These are phyloP conservation scores for Corythornis cristatus DNA, from an alignment of 2,113 vertebrate species.

Conservation along the genomic window DNA sequence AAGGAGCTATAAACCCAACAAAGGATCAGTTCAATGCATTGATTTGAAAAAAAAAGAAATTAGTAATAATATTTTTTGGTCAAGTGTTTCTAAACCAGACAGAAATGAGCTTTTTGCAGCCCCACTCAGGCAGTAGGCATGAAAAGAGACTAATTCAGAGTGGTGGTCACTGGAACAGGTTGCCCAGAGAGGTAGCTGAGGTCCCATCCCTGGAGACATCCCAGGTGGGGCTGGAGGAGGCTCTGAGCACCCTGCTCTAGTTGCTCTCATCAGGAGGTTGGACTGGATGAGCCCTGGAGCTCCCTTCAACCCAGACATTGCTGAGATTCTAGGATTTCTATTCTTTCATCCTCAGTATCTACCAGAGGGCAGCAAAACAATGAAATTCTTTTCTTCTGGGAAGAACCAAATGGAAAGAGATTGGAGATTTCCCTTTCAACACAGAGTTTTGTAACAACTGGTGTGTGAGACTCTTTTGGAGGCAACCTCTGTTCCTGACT, in stretches of 20 bases:
- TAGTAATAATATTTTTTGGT: background rate
- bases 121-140: background rate
- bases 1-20: background rate
- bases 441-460: background rate
- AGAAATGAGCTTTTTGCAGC: background rate
- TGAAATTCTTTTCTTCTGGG: background rate
- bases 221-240: no score
- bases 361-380: background rate
- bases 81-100: background rate
- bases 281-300: no score
- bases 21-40: background rate
- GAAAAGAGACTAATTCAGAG: background rate
- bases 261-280: no score
- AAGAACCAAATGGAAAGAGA: background rate
- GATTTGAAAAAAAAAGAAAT: background rate
- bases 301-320: no score
- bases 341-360: background rate
- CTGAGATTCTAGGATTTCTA: no score
- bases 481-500: background rate
- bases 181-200: no score
- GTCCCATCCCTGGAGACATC: no score
- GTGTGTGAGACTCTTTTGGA: background rate
- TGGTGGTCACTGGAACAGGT: no score
- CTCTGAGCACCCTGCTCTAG: no score
- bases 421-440: background rate